A percentile compares a stretch with the other conserved stretches of the same genome.
Conservation (phyloP, 2,113 vertebrate species). For the Etheostoma spectabile region DNA sequence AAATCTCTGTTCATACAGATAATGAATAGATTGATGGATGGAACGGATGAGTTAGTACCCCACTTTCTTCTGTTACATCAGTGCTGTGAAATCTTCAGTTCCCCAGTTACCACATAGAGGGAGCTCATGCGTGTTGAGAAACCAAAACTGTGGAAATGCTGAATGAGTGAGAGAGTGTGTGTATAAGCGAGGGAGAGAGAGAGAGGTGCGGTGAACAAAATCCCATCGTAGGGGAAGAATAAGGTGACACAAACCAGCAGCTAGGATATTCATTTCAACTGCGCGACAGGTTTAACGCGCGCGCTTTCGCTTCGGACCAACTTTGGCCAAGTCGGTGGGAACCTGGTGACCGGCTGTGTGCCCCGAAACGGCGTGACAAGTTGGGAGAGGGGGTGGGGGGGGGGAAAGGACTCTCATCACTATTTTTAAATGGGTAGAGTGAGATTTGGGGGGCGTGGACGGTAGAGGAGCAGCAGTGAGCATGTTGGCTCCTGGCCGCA, state of each 20-base stretch:
- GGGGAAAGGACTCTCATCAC: constrained; percentile 48
- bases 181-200: constrained; percentile 6
- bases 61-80: constrained; percentile 39
- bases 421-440: constrained; percentile 73
- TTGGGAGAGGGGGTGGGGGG: constrained; percentile 35
- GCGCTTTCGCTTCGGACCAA: constrained; percentile 38
- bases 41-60: neutral
- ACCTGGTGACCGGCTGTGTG: constrained; percentile 28
- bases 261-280: constrained; percentile 9
- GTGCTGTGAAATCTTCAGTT: constrained; percentile 51
- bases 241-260: constrained; percentile 56
- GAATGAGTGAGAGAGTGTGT: constrained; percentile 65
- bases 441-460: constrained; percentile 80
- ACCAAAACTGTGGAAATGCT: constrained; percentile 60
- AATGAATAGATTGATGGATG: neutral
- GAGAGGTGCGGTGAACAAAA: constrained; percentile 46
- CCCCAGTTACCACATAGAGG: constrained; percentile 62
- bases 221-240: constrained; percentile 41
- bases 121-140: constrained; percentile 63
- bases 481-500: constrained; percentile 69
- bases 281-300: constrained; percentile 29
- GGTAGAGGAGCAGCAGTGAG: constrained; percentile 59
- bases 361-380: constrained; percentile 65
- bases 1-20: neutral
- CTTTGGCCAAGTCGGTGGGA: constrained; percentile 54